Conservation (phyloP, 2,113 vertebrate genomes). For the Atlantisia rogersi region DNA sequence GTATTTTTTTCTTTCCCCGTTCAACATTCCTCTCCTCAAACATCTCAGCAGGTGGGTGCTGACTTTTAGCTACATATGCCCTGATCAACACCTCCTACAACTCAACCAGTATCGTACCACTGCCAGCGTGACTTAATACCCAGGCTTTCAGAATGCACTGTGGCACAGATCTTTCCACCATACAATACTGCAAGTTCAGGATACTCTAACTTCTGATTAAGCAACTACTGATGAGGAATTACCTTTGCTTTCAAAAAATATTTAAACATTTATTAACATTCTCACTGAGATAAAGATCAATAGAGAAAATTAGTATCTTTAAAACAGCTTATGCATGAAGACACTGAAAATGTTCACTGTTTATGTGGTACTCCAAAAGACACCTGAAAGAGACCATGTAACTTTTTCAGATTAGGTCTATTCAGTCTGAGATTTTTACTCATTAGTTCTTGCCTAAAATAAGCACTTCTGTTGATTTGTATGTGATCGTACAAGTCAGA, state of each 20-base stretch:
- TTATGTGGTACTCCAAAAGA: not conserved
- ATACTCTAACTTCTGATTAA: not conserved
- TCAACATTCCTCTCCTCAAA: not conserved
- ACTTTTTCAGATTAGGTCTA: not conserved
- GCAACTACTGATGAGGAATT: not conserved
- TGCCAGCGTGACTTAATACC: not conserved
- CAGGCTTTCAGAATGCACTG: not conserved
- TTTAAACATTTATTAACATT: not conserved
- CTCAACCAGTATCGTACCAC: not conserved
- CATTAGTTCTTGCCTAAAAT: not conserved
- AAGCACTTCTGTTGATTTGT: not conserved
- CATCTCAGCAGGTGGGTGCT: not conserved
- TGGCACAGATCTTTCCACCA: not conserved
- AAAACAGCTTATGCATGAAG: not conserved
- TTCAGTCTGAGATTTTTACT: not conserved
- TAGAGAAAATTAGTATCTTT: not conserved
- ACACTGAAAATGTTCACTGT: not conserved
- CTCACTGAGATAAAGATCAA: not conserved
- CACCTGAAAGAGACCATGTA: not conserved
- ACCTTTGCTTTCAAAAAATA: not conserved
- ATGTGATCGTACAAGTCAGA: not conserved
- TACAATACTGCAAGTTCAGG: not conserved
- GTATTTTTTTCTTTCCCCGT: not conserved
- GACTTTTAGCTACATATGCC: not conserved
- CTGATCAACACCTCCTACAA: not conserved